Evolutionary conservation across 2,797 vertebrate species (phyloP).

Genomic region (Austrolebias charrua): DNA sequence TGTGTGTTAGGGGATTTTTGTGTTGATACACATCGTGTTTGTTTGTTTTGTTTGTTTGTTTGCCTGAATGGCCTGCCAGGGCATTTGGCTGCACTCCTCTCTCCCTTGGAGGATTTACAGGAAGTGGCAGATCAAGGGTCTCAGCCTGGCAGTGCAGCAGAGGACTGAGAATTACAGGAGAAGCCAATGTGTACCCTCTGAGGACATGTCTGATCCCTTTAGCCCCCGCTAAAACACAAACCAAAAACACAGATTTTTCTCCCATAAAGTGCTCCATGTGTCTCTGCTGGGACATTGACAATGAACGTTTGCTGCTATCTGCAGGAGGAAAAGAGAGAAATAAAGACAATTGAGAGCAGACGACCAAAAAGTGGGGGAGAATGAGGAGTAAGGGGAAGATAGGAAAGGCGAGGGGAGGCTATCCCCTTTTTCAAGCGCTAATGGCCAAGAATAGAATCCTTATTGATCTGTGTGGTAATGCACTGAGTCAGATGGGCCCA

Average conservation of each 20-base stretch:
- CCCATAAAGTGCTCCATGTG: constrained; percentile 46
- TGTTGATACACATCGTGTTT: constrained; percentile 12
- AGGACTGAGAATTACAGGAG: constrained; percentile 66
- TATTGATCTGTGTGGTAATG: constrained; percentile 76
- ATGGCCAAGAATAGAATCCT: constrained; percentile 73
- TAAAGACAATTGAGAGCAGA: constrained; percentile 23
- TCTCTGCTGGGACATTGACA: constrained; percentile 61
- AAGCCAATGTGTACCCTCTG: constrained; percentile 42
- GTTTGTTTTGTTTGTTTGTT: constrained; percentile 23
- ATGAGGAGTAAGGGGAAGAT: constrained; percentile 29
- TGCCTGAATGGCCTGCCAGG: constrained; percentile 47
- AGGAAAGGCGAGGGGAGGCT: constrained; percentile 44
- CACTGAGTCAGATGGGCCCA: constrained; percentile 64
- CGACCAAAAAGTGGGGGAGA: constrained; percentile 9
- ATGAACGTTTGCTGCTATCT: constrained; percentile 51
- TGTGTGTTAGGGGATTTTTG: constrained; percentile 8
- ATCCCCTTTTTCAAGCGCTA: constrained; percentile 60
- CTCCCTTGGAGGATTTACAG: constrained; percentile 67
- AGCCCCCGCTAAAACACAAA: constrained; percentile 14
- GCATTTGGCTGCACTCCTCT: constrained; percentile 64
- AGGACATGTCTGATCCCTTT: constrained; percentile 55
- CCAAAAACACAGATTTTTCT: constrained; percentile 48
- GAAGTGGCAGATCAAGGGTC: constrained; percentile 79
- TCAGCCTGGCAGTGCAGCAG: constrained; percentile 61
- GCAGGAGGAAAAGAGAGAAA: constrained; percentile 26